Evolutionary conservation across 2,113 vertebrate genomes (phyloP).

Genomic region (Lampris incognitus): DNA sequence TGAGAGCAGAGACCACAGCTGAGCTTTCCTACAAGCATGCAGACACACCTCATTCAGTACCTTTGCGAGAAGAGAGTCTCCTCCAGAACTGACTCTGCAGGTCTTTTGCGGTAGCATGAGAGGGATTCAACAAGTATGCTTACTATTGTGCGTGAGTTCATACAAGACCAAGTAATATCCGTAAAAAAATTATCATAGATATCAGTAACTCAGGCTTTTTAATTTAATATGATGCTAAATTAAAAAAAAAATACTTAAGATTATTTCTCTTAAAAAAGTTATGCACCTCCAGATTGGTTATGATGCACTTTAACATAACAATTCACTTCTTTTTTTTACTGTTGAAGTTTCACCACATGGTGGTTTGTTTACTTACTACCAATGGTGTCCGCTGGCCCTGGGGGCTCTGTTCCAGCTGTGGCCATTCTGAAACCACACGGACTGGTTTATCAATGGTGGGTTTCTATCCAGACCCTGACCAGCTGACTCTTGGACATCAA

Average conservation of each 20-base stretch:
- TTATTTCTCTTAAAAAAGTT: no score
- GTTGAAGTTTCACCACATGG: background rate
- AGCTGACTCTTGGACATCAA: constrained; percentile 12
- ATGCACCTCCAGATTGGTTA: no score
- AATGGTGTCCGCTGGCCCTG: constrained; percentile 54
- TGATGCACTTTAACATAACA: no score
- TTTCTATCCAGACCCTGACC: background rate
- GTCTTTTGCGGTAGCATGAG: constrained; percentile 54
- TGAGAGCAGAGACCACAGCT: constrained; percentile 18
- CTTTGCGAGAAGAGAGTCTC: constrained; percentile 63
- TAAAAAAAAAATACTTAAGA: no score
- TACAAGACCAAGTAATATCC: background rate
- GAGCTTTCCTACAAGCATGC: constrained; percentile 54
- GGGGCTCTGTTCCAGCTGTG: constrained; percentile 73
- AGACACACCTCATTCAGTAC: constrained; percentile 61
- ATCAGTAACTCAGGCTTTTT: background rate
- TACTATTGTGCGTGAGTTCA: constrained; percentile 15
- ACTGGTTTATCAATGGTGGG: background rate
- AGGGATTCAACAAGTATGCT: constrained; percentile 58
- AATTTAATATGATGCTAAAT: no score
- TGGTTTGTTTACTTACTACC: constrained; percentile 56
- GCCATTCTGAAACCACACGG: constrained; percentile 67
- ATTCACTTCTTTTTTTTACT: no score
- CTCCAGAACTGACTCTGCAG: constrained; percentile 64
- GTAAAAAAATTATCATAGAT: background rate